Evolutionary conservation across 2,797 vertebrate species (phyloP), one percentile per base, ranked within the genome.

Genomic region (Sciurus vulgaris): DNA sequence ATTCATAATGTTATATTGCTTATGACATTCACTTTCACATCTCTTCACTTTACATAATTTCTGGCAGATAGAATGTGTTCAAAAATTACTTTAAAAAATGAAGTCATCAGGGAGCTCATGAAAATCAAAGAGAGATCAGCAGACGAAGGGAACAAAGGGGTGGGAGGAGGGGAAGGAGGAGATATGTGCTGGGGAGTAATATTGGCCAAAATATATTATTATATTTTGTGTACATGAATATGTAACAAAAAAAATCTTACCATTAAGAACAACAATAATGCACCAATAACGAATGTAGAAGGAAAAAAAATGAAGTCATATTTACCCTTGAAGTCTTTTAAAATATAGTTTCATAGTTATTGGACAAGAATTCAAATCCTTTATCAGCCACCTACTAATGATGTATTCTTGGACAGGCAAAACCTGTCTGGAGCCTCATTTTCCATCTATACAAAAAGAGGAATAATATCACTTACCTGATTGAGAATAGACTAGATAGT

Each of bases 301-400:
- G 26, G 56, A 59, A 61, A 61, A 61, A 35, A 81, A 85, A 87
- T 61, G 20, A 85, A 91, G 47, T 63, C 22, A 78, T 87, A 77
- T 67, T 93, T 22, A 47, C 9, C 44, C 76, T 92, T 74, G 30
- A 85, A 67, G 56, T 65, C 47, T 92, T 92, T 51, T 13, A 87
- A 95, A 74, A 63, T 86, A 61, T 44, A 54, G 5, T 79, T 91
- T 88, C 84, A 79, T 56, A 94, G 65, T 18, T 86, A 81, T 79
- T 82, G 54, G 74, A 74, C 24, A 70, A 74, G 4, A 41, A 74
- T 85, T 81, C 41, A 74, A 44, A 91, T 86, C 30, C 35, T 54
- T 4, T 10, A 72, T 95, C 35, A 69, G 49, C 24, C 20, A 76
- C 44, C 59, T 89, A 91, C 51, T 93, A 93, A 87, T 95, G 61